Evolutionary conservation across 37 sponge, comb jelly and placozoan genomes (phyloP), one percentile per base, ranked within the genome.

Genomic region (Trichoplax adhaerens): DNA sequence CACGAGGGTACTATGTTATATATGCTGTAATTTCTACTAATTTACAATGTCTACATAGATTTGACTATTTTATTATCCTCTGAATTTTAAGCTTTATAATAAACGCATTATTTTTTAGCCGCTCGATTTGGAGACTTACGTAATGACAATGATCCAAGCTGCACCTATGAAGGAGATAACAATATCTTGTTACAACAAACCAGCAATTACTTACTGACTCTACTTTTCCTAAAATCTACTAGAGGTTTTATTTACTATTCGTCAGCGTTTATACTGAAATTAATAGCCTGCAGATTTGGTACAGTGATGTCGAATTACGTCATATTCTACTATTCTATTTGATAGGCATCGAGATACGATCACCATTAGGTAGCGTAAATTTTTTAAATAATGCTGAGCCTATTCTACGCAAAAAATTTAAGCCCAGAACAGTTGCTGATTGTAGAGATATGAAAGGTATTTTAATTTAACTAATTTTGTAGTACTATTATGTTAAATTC

Each of bases 81-180:
- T 66, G 48, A 52, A 50, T 6, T 8, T 10, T 5, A 52, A 52
- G 62, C 63, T 5, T 61, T 29, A 6, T 10, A 46, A 7, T 8
- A 49, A 6, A 10, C 8, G 54, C 57, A 8, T 4, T 29, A 58
- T 78, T 55, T 3, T 73, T 52, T 56, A 90, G 91, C 78, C 6
- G 85, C 80, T 64, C 65, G 79, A 68, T 57, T 93, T 52, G 94
- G 94, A 1, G 62, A 63, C n/a, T 63, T 93, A 56, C 64, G 89
- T 7, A 74, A 93, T 58, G 78, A 89, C 71, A 68, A 81, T 68
- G 94, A 93, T 49, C 85, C 90, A 1, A 86, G 79, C 58, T 80
- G 81, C 65, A 93, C 94, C 52, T 86, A 89, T 57, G 94, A 93
- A 65, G 94, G 94, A 58, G 94, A 93, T 78, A 89, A 93, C 76